phyloP scores from a whole-genome alignment of 2,888 invertebrate genomes.

The Drosophila algonquin region DNA sequence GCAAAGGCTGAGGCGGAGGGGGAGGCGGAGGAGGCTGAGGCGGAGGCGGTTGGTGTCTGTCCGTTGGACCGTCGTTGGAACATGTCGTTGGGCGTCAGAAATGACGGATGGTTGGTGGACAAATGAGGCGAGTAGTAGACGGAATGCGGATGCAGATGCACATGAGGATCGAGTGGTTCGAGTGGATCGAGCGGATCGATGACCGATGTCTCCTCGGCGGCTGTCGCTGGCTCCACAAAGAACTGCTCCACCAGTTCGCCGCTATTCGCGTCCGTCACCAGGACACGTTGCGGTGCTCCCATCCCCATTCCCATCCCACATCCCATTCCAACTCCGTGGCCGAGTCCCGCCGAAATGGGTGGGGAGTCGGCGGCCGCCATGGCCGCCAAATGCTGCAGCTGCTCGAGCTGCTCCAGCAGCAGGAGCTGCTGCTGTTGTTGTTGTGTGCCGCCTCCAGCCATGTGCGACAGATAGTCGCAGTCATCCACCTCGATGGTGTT shows the following conservation, averaged over 20 bases:
- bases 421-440: conserved; percentile 60
- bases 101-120: conserved; percentile 50
- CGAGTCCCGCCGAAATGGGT: conserved; percentile 58
- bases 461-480: conserved; percentile 76
- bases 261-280: conserved; percentile 79
- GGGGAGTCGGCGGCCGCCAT: conserved; percentile 81
- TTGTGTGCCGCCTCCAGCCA: conserved; percentile 56
- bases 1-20: conserved; percentile 40
- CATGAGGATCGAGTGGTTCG: conserved; percentile 52
- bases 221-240: conserved; percentile 74
- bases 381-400: conserved; percentile 80
- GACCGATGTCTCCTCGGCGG: conserved; percentile 61
- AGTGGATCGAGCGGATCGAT: conserved; percentile 33
- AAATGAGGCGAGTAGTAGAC: conserved; percentile 80
- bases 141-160: conserved; percentile 79
- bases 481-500: conserved; percentile 83
- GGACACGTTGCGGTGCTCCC: conserved; percentile 69
- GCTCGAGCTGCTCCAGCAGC: conserved; percentile 81
- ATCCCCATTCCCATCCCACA: background rate
- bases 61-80: conserved; percentile 75
- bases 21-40: conserved; percentile 50
- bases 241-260: conserved; percentile 76
- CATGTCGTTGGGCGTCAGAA: conserved; percentile 43
- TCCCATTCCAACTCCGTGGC: conserved; percentile 56
- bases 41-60: conserved; percentile 66